phyloP scores from a whole-genome alignment of 1,140 invertebrate species.

The Brachystomella parvula region DNA sequence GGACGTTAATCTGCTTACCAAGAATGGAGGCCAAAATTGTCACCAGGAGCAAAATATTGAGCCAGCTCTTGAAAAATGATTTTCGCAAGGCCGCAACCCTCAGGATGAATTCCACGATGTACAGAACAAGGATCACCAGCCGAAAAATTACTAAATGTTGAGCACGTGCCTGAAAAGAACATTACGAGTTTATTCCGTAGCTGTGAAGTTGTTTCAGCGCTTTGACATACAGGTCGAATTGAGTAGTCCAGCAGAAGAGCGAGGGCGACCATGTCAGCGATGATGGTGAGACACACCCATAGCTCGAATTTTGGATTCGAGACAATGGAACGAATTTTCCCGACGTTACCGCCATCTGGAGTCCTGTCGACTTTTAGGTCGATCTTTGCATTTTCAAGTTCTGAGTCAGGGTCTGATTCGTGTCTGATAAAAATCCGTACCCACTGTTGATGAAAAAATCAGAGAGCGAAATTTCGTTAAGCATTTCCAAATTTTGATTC shows the following conservation, averaged over 20 bases:
- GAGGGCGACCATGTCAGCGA: background rate
- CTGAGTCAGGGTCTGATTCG: background rate
- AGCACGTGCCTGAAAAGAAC: background rate
- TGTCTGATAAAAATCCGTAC: background rate
- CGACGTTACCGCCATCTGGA: too few relatives aligned
- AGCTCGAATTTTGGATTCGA: background rate
- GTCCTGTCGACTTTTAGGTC: too few relatives aligned
- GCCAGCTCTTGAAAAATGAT: background rate
- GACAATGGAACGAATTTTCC: too few relatives aligned
- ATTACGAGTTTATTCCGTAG: background rate
- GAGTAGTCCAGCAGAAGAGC: background rate
- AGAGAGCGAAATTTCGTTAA: background rate
- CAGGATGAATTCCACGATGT: background rate
- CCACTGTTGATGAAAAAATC: background rate
- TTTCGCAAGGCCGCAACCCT: background rate
- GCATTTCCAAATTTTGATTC: background rate
- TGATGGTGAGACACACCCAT: background rate
- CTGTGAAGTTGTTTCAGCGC: background rate
- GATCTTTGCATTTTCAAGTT: background rate
- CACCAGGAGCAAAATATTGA: conserved; percentile 1
- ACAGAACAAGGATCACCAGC: background rate
- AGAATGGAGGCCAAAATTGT: too few relatives aligned
- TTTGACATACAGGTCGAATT: background rate
- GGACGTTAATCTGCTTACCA: too few relatives aligned
- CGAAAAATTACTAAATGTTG: background rate